Evolutionary conservation across 2,113 vertebrate species (phyloP).

Genomic region (Tychaedon coryphoeus): DNA sequence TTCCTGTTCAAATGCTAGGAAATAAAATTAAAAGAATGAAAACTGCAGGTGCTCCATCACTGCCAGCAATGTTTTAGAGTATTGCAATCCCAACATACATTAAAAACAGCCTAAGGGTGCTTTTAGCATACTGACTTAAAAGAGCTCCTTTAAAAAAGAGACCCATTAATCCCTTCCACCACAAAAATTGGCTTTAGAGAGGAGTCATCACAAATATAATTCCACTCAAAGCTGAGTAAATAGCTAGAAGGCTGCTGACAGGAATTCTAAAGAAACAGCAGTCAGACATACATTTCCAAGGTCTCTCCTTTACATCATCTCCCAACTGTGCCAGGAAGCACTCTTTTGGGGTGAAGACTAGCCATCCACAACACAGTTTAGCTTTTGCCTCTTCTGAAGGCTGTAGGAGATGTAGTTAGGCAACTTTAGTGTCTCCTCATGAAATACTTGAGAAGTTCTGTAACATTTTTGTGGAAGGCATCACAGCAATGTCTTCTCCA

Average conservation of each 20-base stretch:
- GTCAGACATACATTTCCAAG: not conserved
- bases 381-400: not conserved
- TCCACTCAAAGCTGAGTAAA: not conserved
- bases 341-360: not conserved
- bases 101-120: not conserved
- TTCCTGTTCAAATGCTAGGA: not conserved
- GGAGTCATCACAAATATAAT: not conserved
- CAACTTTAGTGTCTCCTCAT: not conserved
- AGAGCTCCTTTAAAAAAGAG: not conserved
- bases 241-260: not conserved
- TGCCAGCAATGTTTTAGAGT: not conserved
- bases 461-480: not conserved
- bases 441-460: not conserved
- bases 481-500: not conserved
- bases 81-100: not conserved
- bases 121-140: not conserved
- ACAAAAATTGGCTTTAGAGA: not conserved
- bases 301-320: not conserved
- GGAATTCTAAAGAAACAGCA: not conserved
- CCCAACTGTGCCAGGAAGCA: not conserved
- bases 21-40: constrained; percentile 35
- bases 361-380: not conserved
- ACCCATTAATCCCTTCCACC: not conserved
- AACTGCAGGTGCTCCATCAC: not conserved
- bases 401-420: not conserved